Base-by-base conservation (phyloP, 2,888 invertebrate species). In the Nebria salina region DNA sequence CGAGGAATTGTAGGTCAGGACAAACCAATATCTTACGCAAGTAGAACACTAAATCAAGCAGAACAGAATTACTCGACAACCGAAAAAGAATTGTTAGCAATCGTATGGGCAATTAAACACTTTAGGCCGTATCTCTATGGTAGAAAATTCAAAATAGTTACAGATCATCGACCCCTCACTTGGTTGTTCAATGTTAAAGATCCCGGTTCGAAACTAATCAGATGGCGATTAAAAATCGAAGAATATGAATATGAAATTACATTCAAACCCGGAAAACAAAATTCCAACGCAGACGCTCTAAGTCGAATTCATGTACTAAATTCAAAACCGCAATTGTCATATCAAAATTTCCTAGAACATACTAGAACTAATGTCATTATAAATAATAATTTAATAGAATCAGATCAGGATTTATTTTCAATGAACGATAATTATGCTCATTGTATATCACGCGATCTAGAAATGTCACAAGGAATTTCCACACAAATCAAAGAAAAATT, bases 151-250 rank as follows among this genome's bases (percentile, higher is more conserved):
- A 81, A 43, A 11, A 83, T 86, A 11, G 34, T 85, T 11, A 86
- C 83, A 0, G 85, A 86, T 75, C 86, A 86, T 73, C 65, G 82
- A 75, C 84, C 85, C 0, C 77, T 86, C 9, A 82, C 74, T 3
- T 86, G 85, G 85, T 78, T 20, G 20, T 20, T 20, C 20, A 20
- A 20, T 20, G 20, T 20, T 20, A 20, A 20, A 20, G 20, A 20
- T 20, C 20, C 20, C 20, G 20, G 20, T 20, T 20, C 20, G 20
- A 20, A 20, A 20, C 20, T 20, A 20, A 20, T 20, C 20, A 20
- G 20, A 20, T 20, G 20, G 20, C 20, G 20, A 20, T 20, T 20
- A 20, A 20, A 20, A 20, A 20, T 20, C 20, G 20, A 20, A 20
- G 20, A 20, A 20, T 20, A 20, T 20, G 20, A 20, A 20, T n/a